Percentiles rank a stretch among this genome's conserved stretches.
Conservation (phyloP, 1,140 invertebrate species). For the Cydia splendana region DNA sequence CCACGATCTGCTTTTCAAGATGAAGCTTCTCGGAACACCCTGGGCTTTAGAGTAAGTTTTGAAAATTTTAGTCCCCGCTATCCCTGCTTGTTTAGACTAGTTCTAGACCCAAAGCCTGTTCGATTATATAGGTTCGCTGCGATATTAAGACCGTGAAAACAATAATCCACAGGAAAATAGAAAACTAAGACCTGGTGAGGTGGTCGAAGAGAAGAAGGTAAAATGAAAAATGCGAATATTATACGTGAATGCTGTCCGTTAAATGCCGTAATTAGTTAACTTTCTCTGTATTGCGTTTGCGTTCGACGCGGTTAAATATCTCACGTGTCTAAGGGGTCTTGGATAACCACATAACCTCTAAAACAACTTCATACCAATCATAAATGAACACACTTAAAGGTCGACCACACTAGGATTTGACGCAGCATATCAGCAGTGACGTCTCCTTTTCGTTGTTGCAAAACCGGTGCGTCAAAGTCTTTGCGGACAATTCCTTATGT, state of each 20-base stretch:
- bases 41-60: conserved; percentile 53
- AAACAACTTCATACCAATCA: not conserved
- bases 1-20: conserved; percentile 60
- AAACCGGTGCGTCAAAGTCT: not conserved
- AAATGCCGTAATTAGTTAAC: conserved; percentile 74
- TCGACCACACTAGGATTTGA: not conserved
- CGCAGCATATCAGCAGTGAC: conserved; percentile 13
- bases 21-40: conserved; percentile 56
- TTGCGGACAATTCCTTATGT: conserved; percentile 41
- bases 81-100: conserved; percentile 65
- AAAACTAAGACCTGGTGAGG: conserved; percentile 95
- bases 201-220: conserved; percentile 96
- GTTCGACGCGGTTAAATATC: conserved; percentile 63
- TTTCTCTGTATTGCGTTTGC: conserved; percentile 69
- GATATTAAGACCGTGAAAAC: conserved; percentile 75
- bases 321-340: conserved; percentile 49
- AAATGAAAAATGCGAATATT: conserved; percentile 87
- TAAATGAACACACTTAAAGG: not conserved
- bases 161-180: conserved; percentile 81
- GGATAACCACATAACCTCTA: conserved; percentile 61
- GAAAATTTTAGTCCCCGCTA: conserved; percentile 59
- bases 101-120: conserved; percentile 48
- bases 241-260: conserved; percentile 75
- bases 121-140: conserved; percentile 49
- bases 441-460: not conserved